Conservation (phyloP, 2,113 vertebrate species). For the Halichoeres trimaculatus region DNA sequence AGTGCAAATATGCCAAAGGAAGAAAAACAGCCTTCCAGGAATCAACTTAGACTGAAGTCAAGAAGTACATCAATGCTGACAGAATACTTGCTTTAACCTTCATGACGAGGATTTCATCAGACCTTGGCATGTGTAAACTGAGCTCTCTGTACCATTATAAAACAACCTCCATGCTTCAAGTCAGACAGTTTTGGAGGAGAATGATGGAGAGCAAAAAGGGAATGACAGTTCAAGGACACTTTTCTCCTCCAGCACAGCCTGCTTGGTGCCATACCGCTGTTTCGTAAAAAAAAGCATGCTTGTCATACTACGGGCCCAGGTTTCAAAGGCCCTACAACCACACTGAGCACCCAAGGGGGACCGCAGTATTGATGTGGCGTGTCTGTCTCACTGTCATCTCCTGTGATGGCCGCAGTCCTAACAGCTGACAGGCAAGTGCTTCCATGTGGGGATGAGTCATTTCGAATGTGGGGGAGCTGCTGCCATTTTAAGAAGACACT, state of each 20-base stretch:
- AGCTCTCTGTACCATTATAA: conserved; percentile 27
- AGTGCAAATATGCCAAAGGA: background rate
- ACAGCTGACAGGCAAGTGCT: conserved; percentile 64
- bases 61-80: conserved; percentile 14
- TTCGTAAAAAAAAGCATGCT: conserved; percentile 47
- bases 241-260: conserved; percentile 44
- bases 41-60: conserved; percentile 14
- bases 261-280: conserved; percentile 44
- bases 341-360: conserved; percentile 33
- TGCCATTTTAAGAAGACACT: conserved; percentile 55
- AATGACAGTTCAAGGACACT: conserved; percentile 69
- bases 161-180: conserved; percentile 19
- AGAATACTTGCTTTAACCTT: conserved; percentile 38
- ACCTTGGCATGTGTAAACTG: conserved; percentile 23
- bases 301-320: conserved; percentile 53
- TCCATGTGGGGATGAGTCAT: conserved; percentile 64
- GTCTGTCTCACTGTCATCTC: conserved; percentile 66
- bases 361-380: conserved; percentile 69
- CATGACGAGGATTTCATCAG: conserved; percentile 44
- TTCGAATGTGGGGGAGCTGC: conserved; percentile 58
- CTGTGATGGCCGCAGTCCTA: conserved; percentile 59
- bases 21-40: background rate
- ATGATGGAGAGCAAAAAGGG: conserved; percentile 47
- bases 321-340: conserved; percentile 64
- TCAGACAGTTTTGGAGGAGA: conserved; percentile 40